phyloP scores from a whole-genome alignment of 2,113 vertebrate genomes.

The Macroglossus sobrinus region DNA sequence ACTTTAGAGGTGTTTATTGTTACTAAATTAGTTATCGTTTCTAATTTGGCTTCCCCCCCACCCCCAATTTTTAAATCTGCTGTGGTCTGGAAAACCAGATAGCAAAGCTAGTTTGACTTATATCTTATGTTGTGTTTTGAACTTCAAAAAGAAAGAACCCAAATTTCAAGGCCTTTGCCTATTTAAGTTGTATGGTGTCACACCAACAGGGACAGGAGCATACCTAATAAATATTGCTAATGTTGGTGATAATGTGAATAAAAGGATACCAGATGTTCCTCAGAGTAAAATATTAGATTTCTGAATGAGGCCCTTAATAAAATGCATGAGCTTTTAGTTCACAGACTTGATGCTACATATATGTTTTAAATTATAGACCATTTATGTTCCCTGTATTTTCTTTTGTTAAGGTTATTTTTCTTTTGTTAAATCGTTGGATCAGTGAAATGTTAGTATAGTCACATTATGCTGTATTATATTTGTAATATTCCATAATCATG shows the following conservation, averaged over 20 bases:
- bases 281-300: slow-evolving; percentile 4
- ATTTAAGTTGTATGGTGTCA: slow-evolving; percentile 5
- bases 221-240: slow-evolving; percentile 29
- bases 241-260: slow-evolving; percentile 14
- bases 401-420: slow-evolving; percentile 14
- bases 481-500: slow-evolving; percentile 6
- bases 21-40: slow-evolving; percentile 27
- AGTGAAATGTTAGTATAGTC: not conserved
- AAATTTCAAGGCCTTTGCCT: not conserved
- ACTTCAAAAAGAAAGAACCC: not conserved
- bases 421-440: not conserved
- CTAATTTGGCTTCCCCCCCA: not conserved
- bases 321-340: slow-evolving; percentile 15
- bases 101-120: slow-evolving; percentile 19
- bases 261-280: not conserved
- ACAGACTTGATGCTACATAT: not conserved
- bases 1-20: not conserved
- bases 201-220: not conserved
- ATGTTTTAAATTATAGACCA: not conserved
- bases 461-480: not conserved
- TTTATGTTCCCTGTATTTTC: not conserved
- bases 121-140: not conserved
- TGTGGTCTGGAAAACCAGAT: not conserved
- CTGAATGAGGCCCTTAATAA: slow-evolving; percentile 12
- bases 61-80: slow-evolving; percentile 35